These are phyloP conservation scores for Gymnogyps californianus DNA, from an alignment of 2,113 vertebrate genomes.

Conservation along the genomic window DNA sequence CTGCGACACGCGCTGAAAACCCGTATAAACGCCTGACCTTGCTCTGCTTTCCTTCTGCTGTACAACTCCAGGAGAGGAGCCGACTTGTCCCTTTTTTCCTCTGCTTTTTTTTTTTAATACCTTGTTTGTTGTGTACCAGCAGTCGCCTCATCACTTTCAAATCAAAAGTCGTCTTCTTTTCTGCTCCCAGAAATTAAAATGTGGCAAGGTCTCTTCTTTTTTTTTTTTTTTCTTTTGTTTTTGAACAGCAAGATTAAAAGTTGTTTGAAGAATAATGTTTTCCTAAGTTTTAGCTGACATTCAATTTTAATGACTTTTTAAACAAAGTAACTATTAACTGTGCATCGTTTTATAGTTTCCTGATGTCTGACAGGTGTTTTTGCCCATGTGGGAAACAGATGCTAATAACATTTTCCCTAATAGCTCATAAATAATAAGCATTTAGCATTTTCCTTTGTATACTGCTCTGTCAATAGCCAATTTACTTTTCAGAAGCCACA, in stretches of 20 bases:
- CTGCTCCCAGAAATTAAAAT: slow-evolving; percentile 39
- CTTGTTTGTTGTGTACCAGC: not conserved
- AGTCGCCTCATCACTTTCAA: not conserved
- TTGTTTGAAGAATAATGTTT: slow-evolving; percentile 73
- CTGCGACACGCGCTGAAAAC: fast-evolving
- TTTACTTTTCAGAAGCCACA: slow-evolving; percentile 81
- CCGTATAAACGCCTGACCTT: not conserved
- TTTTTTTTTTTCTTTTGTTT: not conserved
- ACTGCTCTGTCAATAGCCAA: slow-evolving; percentile 75
- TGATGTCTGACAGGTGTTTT: slow-evolving; percentile 82
- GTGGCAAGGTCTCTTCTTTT: not conserved
- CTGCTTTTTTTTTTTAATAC: not conserved
- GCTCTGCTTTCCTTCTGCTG: not conserved
- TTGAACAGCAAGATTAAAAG: slow-evolving; percentile 68
- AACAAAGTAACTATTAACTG: slow-evolving; percentile 76
- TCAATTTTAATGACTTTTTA: slow-evolving; percentile 81
- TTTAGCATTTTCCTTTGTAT: slow-evolving; percentile 77
- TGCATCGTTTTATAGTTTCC: slow-evolving; percentile 59
- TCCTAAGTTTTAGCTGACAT: slow-evolving; percentile 79
- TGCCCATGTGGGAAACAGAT: slow-evolving; percentile 80
- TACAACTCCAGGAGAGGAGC: not conserved
- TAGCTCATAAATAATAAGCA: slow-evolving; percentile 79
- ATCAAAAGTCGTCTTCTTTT: not conserved
- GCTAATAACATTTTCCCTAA: slow-evolving; percentile 74
- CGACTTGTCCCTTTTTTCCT: not conserved